Evolutionary conservation across 2,888 invertebrate species (phyloP), one percentile per base, ranked within the genome.

Genomic region (Melipona beecheii): DNA sequence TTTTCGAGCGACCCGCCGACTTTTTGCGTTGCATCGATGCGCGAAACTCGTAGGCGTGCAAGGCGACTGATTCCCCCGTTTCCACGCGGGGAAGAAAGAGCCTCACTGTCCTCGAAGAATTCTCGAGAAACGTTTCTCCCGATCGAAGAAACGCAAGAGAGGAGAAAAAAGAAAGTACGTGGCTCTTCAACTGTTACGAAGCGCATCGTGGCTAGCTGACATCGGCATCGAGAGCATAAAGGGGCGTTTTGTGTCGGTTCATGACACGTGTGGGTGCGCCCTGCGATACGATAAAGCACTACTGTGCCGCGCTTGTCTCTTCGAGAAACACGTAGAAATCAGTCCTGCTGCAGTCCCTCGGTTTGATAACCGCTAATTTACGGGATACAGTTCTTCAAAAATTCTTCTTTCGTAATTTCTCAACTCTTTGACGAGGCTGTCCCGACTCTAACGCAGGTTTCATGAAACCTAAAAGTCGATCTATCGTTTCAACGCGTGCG

Each of bases 191-290:
- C 75, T 27, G 65, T 68, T 71, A 75, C 68, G 76, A 72, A 49
- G 56, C 15, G 36, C n/a, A 64, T 58, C 52, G 31, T 68, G 79
- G 24, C 19, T 56, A 58, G 49, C 77, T 65, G 75, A 81, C 68
- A 64, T 62, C 27, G n/a, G 21, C 52, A 68, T 64, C 58, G 31
- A 2, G 62, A 77, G 77, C 68, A 88, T 81, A 87, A 88, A 87
- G 88, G 36, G 71, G 27, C 81, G 85, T 85, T 75, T 83, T 89
- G 88, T 89, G 69, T 43, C 78, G 62, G 60, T 58, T 49, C 65
- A n/a, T n/a, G 75, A 75, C 75, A 54, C 77, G 81, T 75, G 84
- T 83, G 86, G 73, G 83, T 83, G 81, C 36, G 21, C 43, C 72
- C 49, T 24, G 64, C 43, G 64, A 64, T 60, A 84, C 74, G 88